Conservation (phyloP, 2,888 invertebrate species). For the Ophion costatus region DNA sequence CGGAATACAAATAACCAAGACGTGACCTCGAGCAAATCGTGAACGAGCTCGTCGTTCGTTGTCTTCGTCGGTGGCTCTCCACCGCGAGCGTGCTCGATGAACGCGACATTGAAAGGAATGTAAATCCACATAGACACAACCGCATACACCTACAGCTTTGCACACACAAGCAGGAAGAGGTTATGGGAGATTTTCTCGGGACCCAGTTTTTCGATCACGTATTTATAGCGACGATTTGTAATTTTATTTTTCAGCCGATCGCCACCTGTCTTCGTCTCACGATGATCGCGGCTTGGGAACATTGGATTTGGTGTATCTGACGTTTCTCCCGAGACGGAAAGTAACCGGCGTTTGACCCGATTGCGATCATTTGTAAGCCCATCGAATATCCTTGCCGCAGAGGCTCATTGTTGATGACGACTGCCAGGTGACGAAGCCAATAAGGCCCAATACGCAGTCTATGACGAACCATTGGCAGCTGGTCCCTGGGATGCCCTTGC, state of each 20-base stretch:
- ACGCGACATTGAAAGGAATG: slow-evolving; percentile 82
- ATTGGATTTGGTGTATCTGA: not conserved
- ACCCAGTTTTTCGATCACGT: slow-evolving; percentile 53
- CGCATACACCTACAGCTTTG: not conserved
- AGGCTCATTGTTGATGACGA: not conserved
- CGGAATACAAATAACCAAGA: slow-evolving; percentile 71
- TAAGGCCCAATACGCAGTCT: too few relatives aligned
- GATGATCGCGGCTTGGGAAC: not conserved
- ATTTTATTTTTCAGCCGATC: slow-evolving; percentile 21
- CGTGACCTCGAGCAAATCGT: slow-evolving; percentile 66
- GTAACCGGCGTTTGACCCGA: not conserved
- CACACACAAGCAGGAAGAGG: not conserved
- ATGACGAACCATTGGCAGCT: too few relatives aligned
- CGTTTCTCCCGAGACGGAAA: not conserved
- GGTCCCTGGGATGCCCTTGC: too few relatives aligned
- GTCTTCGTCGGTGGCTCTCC: slow-evolving; percentile 46
- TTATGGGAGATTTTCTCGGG: slow-evolving; percentile 56
- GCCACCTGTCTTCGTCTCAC: not conserved
- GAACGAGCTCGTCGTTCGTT: slow-evolving; percentile 53
- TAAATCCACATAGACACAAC: slow-evolving; percentile 71
- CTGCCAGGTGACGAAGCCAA: not conserved
- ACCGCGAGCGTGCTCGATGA: slow-evolving; percentile 65
- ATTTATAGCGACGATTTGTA: slow-evolving; percentile 34
- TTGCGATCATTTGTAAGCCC: not conserved
- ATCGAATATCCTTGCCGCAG: not conserved